phyloP scores from a whole-genome alignment of 1,140 invertebrate species.

The Diachasmimorpha longicaudata region DNA sequence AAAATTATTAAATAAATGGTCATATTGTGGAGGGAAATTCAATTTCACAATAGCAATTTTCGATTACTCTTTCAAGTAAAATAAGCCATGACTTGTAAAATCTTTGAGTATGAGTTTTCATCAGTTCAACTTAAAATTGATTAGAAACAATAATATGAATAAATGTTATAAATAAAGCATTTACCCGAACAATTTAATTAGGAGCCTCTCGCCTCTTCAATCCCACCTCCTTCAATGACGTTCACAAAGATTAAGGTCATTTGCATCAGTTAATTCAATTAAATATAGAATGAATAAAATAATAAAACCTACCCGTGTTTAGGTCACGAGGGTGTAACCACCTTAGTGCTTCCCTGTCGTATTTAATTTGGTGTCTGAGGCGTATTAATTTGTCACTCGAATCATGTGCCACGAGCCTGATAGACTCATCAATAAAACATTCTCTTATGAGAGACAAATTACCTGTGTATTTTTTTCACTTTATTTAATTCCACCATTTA shows the following conservation, averaged over 20 bases:
- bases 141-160: no score
- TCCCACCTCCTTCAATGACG: background rate
- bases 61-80: no score
- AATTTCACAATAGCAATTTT: no score
- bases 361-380: conserved; percentile 31
- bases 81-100: no score
- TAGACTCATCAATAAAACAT: background rate
- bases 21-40: no score
- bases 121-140: no score
- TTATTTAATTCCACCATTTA: conserved; percentile 4
- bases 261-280: conserved; percentile 11
- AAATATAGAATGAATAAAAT: conserved; percentile 6
- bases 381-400: conserved; percentile 22
- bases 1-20: background rate
- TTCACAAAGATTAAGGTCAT: background rate
- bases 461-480: background rate
- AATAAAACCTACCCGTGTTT: background rate
- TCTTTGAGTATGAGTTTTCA: no score
- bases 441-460: background rate
- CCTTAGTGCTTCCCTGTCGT: conserved; percentile 34
- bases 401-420: background rate
- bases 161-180: background rate
- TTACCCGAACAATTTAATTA: background rate
- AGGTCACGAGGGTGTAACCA: conserved; percentile 24
- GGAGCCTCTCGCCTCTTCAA: background rate